phyloP scores from a whole-genome alignment of 2,797 vertebrate species.

The Sphenodon punctatus region DNA sequence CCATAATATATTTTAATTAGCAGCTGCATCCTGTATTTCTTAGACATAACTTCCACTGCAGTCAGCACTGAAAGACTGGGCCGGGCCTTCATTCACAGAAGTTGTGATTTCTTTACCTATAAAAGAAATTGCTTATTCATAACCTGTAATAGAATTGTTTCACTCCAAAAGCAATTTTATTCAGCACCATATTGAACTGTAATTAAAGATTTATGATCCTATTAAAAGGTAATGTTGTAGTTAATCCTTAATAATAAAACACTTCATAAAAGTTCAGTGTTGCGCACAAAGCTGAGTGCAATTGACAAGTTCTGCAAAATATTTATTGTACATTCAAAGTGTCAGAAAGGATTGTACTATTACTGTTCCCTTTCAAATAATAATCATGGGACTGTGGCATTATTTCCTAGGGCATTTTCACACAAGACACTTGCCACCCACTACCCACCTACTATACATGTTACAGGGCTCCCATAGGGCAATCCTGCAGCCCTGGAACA shows the following conservation, averaged over 20 bases:
- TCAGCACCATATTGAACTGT: constrained; percentile 38
- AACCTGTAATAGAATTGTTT: constrained; percentile 53
- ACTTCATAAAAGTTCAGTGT: constrained; percentile 53
- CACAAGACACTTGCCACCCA: no score
- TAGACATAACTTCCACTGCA: not conserved
- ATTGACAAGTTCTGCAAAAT: constrained; percentile 19
- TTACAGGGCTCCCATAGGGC: no score
- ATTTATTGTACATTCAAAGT: constrained; percentile 37
- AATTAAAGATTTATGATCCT: constrained; percentile 75
- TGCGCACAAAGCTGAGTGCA: constrained; percentile 31
- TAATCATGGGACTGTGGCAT: not conserved
- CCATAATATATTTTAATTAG: no score
- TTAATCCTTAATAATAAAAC: constrained; percentile 72
- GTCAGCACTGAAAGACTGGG: not conserved
- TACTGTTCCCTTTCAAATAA: constrained; percentile 33
- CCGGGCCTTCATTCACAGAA: constrained; percentile 8
- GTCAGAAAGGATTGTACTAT: constrained; percentile 12
- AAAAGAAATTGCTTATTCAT: constrained; percentile 44
- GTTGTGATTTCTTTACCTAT: constrained; percentile 47
- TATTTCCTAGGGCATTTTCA: no score
- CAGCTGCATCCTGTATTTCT: not conserved
- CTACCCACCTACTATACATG: no score
- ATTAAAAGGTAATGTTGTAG: constrained; percentile 70
- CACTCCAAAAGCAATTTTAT: constrained; percentile 63
- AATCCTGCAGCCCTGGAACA: no score